phyloP scores from a whole-genome alignment of 2,888 invertebrate species.

The Lycaena phlaeas region DNA sequence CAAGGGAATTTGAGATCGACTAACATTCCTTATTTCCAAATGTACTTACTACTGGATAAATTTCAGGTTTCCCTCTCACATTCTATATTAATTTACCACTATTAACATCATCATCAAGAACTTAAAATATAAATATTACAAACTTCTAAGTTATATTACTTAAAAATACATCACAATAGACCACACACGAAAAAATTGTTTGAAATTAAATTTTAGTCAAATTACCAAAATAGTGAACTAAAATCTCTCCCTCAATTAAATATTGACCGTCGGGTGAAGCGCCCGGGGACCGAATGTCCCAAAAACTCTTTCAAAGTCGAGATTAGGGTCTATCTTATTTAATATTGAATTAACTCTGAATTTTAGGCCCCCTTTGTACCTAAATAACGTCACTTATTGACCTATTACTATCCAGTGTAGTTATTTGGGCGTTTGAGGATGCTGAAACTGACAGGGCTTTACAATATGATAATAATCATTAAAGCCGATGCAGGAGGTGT shows the following conservation, averaged over 20 bases:
- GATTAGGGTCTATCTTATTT: slow-evolving; percentile 6
- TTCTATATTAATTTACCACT: too few relatives aligned
- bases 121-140: background rate
- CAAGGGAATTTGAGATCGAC: too few relatives aligned
- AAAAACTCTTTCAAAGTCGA: background rate
- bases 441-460: too few relatives aligned
- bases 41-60: too few relatives aligned
- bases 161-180: background rate
- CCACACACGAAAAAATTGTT: too few relatives aligned
- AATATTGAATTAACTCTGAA: slow-evolving; percentile 4
- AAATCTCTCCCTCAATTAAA: background rate
- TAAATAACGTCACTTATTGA: background rate
- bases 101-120: too few relatives aligned
- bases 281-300: slow-evolving; percentile 1
- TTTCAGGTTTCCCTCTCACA: too few relatives aligned
- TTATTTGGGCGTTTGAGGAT: background rate
- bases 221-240: background rate
- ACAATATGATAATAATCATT: too few relatives aligned
- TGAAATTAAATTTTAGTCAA: background rate
- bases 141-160: background rate
- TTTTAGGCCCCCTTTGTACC: background rate
- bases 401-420: background rate
- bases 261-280: background rate
- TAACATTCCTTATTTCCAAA: too few relatives aligned
- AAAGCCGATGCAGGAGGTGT: too few relatives aligned